Conservation (phyloP, 2,113 vertebrate species). For the Miniopterus natalensis region DNA sequence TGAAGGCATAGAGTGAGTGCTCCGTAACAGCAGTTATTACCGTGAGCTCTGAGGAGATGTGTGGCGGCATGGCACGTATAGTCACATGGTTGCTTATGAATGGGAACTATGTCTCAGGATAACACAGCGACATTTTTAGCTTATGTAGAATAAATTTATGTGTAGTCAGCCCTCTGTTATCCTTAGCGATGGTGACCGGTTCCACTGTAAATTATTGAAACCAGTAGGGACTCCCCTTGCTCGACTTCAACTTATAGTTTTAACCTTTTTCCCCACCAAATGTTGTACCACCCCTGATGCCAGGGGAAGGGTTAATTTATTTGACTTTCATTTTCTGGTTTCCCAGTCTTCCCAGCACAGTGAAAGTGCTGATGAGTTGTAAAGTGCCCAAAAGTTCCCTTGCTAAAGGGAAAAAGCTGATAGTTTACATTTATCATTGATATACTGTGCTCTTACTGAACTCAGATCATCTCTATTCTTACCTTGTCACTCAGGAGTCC, state of each 20-base stretch:
- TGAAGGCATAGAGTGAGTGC: neutral
- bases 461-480: neutral
- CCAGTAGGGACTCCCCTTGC: neutral
- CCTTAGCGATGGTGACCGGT: neutral
- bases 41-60: neutral
- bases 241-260: neutral
- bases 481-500: neutral
- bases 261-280: neutral
- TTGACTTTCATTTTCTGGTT: constrained; percentile 58
- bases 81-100: neutral
- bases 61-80: neutral
- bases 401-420: neutral
- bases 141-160: neutral
- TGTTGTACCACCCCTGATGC: neutral
- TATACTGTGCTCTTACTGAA: neutral
- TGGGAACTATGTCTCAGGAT: neutral
- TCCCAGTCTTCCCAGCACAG: neutral
- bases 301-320: neutral
- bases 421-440: neutral
- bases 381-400: neutral
- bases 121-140: neutral
- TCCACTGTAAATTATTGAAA: neutral
- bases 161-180: neutral
- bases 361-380: neutral
- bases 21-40: neutral